Percentiles rank a stretch among this genome's conserved stretches.
phyloP scores from a whole-genome alignment of 1,140 invertebrate species.

The Euwallacea similis region DNA sequence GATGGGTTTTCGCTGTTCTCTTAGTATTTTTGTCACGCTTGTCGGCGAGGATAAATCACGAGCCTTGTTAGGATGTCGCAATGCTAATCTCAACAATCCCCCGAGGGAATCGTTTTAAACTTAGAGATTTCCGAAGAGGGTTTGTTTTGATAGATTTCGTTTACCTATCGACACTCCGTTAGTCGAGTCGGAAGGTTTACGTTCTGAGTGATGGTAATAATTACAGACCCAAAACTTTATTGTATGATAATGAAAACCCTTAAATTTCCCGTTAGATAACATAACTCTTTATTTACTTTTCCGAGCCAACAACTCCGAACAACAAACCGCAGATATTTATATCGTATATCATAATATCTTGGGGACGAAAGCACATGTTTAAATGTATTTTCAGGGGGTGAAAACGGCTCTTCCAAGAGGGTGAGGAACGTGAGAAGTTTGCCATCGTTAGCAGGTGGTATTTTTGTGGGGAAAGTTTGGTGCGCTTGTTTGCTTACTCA shows the following conservation, averaged over 20 bases:
- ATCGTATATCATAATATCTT: slow-evolving; percentile 14
- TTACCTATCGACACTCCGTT: too few species aligned
- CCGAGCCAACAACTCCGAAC: not conserved
- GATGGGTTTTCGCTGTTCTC: slow-evolving; percentile 31
- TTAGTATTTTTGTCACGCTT: slow-evolving; percentile 28
- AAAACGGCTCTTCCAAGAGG: slow-evolving; percentile 20
- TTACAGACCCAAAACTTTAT: not conserved
- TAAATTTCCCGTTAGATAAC: not conserved
- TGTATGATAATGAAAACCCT: not conserved
- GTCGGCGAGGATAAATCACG: slow-evolving; percentile 27
- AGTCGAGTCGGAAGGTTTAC: too few species aligned
- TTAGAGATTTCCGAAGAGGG: too few species aligned
- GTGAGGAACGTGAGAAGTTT: slow-evolving; percentile 12
- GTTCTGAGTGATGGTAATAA: not conserved
- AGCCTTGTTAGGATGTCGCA: slow-evolving; percentile 21
- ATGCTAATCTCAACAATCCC: not conserved
- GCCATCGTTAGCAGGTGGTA: slow-evolving; percentile 27
- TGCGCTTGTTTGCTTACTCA: too few species aligned
- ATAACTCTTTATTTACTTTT: not conserved
- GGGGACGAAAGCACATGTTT: slow-evolving; percentile 30
- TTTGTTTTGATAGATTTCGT: too few species aligned
- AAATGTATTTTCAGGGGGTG: slow-evolving; percentile 19
- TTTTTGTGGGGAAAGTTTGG: slow-evolving; percentile 26
- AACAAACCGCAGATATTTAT: slow-evolving; percentile 18
- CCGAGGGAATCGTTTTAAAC: not conserved